Percentiles rank a stretch among this genome's conserved stretches.
phyloP scores from a whole-genome alignment of 2,888 invertebrate species.

The Trissoscelio sp. region DNA sequence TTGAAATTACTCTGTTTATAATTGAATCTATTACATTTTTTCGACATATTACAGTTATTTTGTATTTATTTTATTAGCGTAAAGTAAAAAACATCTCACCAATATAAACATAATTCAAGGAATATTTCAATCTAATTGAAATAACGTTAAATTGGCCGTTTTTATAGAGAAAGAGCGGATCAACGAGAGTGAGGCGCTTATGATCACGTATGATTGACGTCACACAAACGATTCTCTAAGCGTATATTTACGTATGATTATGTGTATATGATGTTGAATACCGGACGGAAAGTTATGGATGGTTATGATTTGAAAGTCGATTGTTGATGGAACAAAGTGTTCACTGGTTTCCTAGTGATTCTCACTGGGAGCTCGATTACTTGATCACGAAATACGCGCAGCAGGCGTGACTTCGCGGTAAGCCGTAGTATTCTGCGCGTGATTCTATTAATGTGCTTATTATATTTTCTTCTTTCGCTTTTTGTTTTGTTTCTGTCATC shows the following conservation, averaged over 20 bases:
- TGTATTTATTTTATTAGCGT: background rate
- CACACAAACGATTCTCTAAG: conserved; percentile 24
- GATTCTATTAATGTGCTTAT: conserved; percentile 64
- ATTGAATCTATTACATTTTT: background rate
- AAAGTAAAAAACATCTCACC: background rate
- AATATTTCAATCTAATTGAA: conserved; percentile 17
- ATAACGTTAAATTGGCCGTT: conserved; percentile 22
- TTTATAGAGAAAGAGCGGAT: background rate
- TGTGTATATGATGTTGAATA: conserved; percentile 58
- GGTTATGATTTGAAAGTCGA: conserved; percentile 79
- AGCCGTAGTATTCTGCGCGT: conserved; percentile 50
- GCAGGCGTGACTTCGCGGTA: conserved; percentile 62
- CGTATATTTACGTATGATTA: conserved; percentile 46
- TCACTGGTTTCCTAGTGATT: conserved; percentile 77
- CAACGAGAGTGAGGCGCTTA: conserved; percentile 11
- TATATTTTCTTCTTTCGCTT: conserved; percentile 35
- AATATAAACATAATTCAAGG: background rate
- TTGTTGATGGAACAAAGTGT: conserved; percentile 80
- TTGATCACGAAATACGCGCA: conserved; percentile 61
- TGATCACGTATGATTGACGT: conserved; percentile 15
- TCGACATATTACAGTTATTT: background rate
- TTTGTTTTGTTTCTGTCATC: conserved; percentile 50
- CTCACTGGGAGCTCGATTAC: conserved; percentile 69
- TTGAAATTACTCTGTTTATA: background rate
- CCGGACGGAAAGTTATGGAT: conserved; percentile 72